Evolutionary conservation across 2,888 invertebrate species (phyloP), one percentile per base, ranked within the genome.

Genomic region (Eilema depressum): DNA sequence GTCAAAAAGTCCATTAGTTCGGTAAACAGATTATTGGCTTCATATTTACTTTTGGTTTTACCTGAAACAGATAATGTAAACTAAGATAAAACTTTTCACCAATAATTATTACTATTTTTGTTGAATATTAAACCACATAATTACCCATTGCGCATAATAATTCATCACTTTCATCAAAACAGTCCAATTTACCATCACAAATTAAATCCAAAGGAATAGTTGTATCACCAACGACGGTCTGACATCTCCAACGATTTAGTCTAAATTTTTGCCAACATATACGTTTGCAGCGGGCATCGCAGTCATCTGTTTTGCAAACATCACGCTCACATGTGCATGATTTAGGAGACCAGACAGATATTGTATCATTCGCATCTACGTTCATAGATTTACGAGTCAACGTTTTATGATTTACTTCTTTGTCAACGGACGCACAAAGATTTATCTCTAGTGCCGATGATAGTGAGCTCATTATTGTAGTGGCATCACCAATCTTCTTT

Each of bases 161-260:
- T 83, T 95, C 95, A 79, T 95, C 95, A 37, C 87, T 84, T 81
- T 92, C 90, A 78, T 94, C 93, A 67, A 82, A 87, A 76, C 95
- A 95, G 72, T 95, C 95, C 23, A 89, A 74, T 89, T 93, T 94
- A 0, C 95, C 94, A 73, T 95, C 93, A 75, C 95, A 94, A 57
- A 94, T 63, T 2, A 80, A 75, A 76, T 90, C 85, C 20, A 94
- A 64, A 3, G 88, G 66, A 11, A 94, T 81, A 62, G 82, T 83
- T 20, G 77, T 77, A 1, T 80, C 77, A 0, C 83, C 85, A 47
- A 82, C 84, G 8, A 89, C 70, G 11, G 92, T 86, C 63, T 84
- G 77, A 75, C 95, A 95, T n/a, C 74, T 75, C 88, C 88, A 92
- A 56, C 83, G 85, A 23, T 78, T 76, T 66, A 95, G 83, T 74